These are phyloP conservation scores for Antheraea assamensis DNA, from an alignment of 2,888 invertebrate genomes.

Conservation along the genomic window DNA sequence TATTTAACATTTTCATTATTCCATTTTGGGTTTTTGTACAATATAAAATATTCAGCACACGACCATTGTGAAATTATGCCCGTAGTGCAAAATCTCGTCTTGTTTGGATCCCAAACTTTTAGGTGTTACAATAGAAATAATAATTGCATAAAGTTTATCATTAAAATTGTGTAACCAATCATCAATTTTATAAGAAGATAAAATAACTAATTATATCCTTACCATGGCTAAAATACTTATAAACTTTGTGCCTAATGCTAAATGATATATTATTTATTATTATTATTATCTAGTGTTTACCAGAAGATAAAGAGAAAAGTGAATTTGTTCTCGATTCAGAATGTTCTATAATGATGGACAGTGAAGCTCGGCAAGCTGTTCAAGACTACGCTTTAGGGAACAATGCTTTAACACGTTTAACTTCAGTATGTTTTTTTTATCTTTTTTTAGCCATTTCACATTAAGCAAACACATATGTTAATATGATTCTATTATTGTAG, in stretches of 20 bases:
- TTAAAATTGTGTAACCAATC: background rate
- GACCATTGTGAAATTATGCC: background rate
- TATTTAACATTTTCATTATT: background rate
- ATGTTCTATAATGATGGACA: conserved; percentile 69
- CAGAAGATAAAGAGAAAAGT: conserved; percentile 54
- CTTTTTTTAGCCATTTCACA: background rate
- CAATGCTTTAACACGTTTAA: conserved; percentile 49
- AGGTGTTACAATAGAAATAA: background rate
- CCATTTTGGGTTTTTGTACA: background rate
- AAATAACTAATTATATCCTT: background rate
- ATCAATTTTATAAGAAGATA: background rate
- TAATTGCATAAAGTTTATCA: background rate
- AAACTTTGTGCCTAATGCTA: background rate
- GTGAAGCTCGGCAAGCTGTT: conserved; percentile 49
- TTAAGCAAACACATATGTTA: background rate
- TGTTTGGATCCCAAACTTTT: background rate
- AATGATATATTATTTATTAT: conserved; percentile 13
- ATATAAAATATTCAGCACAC: background rate
- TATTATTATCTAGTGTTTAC: conserved; percentile 42
- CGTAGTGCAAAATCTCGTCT: background rate
- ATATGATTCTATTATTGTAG: background rate
- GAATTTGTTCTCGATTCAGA: conserved; percentile 64
- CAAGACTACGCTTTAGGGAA: conserved; percentile 41
- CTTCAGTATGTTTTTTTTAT: conserved; percentile 45
- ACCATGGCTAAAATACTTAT: background rate